Evolutionary conservation across 2,113 vertebrate genomes (phyloP), one percentile per base, ranked within the genome.

Genomic region (Thalassarche chlororhynchos): DNA sequence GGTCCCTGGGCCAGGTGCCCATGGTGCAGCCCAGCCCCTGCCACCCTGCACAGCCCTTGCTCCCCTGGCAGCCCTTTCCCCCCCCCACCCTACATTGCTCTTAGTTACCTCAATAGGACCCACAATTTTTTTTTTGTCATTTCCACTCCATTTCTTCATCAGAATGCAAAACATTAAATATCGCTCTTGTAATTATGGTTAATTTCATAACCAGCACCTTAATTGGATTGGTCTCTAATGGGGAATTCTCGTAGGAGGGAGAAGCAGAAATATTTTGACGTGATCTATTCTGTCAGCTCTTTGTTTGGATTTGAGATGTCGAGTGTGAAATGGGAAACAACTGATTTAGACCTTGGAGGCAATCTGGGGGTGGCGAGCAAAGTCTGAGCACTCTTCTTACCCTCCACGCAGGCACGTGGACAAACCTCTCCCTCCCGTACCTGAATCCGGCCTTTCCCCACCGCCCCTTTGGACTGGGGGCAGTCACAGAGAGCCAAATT

Each of bases 151-250:
- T 94, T 97, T 94, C 91, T 97, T 95, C 83, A 94, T 95, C 94
- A 97, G 87, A 94, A 96, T 93, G 89, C 89, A 81, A 96, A 96
- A 89, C 91, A 89, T 94, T 94, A 92, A 89, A 92, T 96, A 95
- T 91, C 46, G 1, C 85, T 96, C 71, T 46, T 84, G 94, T 96
- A 96, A 97, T 97, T 97, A 95, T 32, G 61, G 93, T 95, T 98
- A 97, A 97, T 97, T 97, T 96, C 94, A 95, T 97, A 95, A 96
- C 96, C 95, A 94, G 92, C 93, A 96, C 96, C 96, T 98, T 97
- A 97, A 96, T 96, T 94, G 95, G 87, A 94, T 97, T 94, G 94
- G 95, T 96, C 92, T 96, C 92, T 84, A 91, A 85, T 92, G 95
- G 97, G 95, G 83, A 96, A 95, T 97, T 95, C 94, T 93, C 58